phyloP scores from a whole-genome alignment of 2,113 vertebrate species.

The Lepisosteus oculatus region DNA sequence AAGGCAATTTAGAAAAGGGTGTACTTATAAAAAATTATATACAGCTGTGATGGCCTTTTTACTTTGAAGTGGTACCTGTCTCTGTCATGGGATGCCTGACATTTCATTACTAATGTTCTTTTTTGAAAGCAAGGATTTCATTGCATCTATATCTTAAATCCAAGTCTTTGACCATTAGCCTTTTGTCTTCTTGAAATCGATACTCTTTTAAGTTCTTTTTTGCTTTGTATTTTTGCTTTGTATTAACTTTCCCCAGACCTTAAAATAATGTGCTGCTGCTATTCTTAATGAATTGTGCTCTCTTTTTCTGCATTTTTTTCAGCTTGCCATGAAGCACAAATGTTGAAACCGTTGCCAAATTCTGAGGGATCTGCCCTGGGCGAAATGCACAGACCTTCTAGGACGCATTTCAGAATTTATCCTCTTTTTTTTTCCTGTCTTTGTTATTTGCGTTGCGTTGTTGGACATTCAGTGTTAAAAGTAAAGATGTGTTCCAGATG shows the following conservation, averaged over 20 bases:
- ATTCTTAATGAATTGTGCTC: background rate
- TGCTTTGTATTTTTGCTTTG: background rate
- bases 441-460: conserved; percentile 42
- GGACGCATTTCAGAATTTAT: conserved; percentile 46
- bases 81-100: too few species aligned
- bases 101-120: too few species aligned
- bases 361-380: conserved; percentile 44
- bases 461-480: conserved; percentile 26
- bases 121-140: too few species aligned
- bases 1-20: too few species aligned
- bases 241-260: too few species aligned
- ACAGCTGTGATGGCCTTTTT: too few species aligned
- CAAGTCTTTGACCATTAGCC: too few species aligned
- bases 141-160: too few species aligned
- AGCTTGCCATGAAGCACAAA: conserved; percentile 99
- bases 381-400: conserved; percentile 26
- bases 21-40: too few species aligned
- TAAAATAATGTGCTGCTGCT: too few species aligned
- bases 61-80: too few species aligned
- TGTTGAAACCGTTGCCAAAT: conserved; percentile 75
- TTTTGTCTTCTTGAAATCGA: background rate
- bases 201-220: background rate
- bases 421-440: conserved; percentile 39
- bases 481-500: background rate
- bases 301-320: conserved; percentile 54